A percentile compares a stretch with the other conserved stretches of the same genome.
Evolutionary conservation across 2,888 invertebrate species (phyloP).

Genomic region (Lottia scabra): DNA sequence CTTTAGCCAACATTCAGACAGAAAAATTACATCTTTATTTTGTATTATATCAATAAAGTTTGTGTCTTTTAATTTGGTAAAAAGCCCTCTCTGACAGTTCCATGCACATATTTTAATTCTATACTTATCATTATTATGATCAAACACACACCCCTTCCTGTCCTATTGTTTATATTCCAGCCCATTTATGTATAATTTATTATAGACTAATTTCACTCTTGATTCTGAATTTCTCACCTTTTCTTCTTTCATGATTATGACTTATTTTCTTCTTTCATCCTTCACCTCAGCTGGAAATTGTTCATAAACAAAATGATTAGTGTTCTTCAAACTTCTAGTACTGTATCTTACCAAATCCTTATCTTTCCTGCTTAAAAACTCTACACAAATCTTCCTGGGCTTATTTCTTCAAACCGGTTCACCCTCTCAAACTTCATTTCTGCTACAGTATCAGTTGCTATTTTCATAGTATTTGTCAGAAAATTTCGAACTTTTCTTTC

Average conservation of each 20-base stretch:
- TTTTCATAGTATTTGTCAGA: neutral
- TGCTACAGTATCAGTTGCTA: neutral
- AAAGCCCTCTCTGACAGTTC: too few relatives aligned
- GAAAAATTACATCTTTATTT: too few relatives aligned
- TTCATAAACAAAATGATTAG: neutral
- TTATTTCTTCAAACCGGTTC: neutral
- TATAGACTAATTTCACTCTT: neutral
- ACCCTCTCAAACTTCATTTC: neutral
- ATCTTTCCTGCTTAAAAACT: neutral
- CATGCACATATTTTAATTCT: too few relatives aligned
- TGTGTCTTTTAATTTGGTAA: too few relatives aligned
- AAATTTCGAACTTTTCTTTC: neutral
- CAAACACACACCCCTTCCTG: neutral
- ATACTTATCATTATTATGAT: neutral
- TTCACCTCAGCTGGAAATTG: neutral
- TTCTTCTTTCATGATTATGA: neutral
- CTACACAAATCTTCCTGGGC: neutral
- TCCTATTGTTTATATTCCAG: neutral
- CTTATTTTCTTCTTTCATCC: neutral
- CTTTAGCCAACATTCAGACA: too few relatives aligned
- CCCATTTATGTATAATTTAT: constrained; percentile 1
- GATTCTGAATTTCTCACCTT: neutral
- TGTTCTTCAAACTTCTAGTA: neutral
- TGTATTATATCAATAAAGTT: too few relatives aligned
- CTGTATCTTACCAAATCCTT: neutral